phyloP scores from a whole-genome alignment of 2,888 invertebrate species.

The Tanaodytes sp. region DNA sequence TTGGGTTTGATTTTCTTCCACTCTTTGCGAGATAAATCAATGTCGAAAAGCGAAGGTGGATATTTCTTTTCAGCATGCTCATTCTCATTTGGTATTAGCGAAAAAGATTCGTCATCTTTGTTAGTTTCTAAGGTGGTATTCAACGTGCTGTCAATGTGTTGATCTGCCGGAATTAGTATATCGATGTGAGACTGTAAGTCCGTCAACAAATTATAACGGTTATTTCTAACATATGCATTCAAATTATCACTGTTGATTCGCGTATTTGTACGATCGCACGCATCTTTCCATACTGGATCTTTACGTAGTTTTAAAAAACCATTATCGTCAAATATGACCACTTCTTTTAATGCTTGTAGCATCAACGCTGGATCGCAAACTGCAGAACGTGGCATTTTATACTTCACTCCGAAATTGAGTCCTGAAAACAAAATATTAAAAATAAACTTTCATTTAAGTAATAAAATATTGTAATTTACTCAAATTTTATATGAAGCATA shows the following conservation, averaged over 20 bases:
- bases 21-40: constrained; percentile 2
- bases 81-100: background rate
- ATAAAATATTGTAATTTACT: too few relatives aligned
- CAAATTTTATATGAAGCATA: too few relatives aligned
- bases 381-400: background rate
- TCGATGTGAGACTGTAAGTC: background rate
- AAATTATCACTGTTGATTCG: background rate
- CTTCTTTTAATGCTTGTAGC: background rate
- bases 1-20: background rate
- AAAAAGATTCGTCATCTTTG: background rate
- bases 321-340: background rate
- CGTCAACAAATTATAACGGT: constrained; percentile 10
- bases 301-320: background rate
- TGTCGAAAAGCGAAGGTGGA: background rate
- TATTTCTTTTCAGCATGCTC: background rate
- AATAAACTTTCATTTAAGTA: too few relatives aligned
- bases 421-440: too few relatives aligned
- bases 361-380: background rate
- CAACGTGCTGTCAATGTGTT: background rate
- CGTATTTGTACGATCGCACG: background rate
- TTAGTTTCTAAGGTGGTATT: background rate
- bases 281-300: background rate
- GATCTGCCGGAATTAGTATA: background rate
- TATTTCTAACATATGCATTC: constrained; percentile 2
- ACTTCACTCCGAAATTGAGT: too few relatives aligned